Evolutionary conservation across 2,888 invertebrate species (phyloP).

Genomic region (Dexiosoma caninum): DNA sequence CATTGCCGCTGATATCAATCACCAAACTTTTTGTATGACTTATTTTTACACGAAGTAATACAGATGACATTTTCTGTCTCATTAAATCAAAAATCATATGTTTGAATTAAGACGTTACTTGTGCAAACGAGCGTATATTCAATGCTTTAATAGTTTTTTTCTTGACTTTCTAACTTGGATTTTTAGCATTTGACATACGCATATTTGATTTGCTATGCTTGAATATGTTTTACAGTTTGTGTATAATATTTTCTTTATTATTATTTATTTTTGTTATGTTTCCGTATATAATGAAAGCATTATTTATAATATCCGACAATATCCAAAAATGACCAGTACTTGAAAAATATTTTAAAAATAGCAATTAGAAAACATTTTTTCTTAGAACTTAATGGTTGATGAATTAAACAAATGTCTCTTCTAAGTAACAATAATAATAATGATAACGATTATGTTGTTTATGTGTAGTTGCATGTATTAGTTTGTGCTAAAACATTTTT

Average conservation of each 20-base stretch:
- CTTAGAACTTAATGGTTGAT: slow-evolving; percentile 8
- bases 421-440: not conserved
- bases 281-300: slow-evolving; percentile 12
- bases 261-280: not conserved
- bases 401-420: slow-evolving; percentile 14
- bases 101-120: too few relatives aligned
- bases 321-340: not conserved
- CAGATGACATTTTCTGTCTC: too few relatives aligned
- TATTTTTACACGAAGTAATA: too few relatives aligned
- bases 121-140: too few relatives aligned
- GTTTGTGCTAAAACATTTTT: not conserved
- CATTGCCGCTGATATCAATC: too few relatives aligned
- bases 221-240: slow-evolving; percentile 6
- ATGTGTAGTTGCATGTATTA: too few relatives aligned
- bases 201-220: too few relatives aligned
- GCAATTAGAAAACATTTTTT: slow-evolving; percentile 38
- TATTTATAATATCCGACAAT: not conserved
- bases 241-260: not conserved
- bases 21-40: too few relatives aligned
- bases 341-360: slow-evolving; percentile 5
- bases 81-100: too few relatives aligned
- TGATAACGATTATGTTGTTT: not conserved
- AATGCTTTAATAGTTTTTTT: too few relatives aligned
- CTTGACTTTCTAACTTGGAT: too few relatives aligned
- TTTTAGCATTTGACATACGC: too few relatives aligned